phyloP scores from a whole-genome alignment of 1,140 invertebrate genomes.

The Drosophila simulans region DNA sequence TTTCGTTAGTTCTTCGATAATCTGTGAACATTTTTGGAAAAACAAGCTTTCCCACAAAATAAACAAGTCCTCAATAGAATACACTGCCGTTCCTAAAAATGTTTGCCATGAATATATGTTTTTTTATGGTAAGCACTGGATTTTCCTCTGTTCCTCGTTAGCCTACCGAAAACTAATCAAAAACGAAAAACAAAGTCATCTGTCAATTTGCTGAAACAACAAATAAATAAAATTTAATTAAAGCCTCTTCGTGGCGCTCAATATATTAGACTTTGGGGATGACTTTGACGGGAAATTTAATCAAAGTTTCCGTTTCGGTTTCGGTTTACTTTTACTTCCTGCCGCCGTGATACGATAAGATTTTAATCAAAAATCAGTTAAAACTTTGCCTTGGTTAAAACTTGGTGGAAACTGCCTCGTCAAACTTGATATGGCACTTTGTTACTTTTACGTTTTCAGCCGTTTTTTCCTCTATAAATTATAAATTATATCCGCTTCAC shows the following conservation, averaged over 20 bases:
- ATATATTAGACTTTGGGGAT: slow-evolving; percentile 20
- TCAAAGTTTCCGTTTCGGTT: slow-evolving; percentile 44
- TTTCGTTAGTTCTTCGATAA: slow-evolving; percentile 3
- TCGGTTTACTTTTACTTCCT: slow-evolving; percentile 30
- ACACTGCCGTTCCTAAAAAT: neutral
- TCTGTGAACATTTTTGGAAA: slow-evolving; percentile 5
- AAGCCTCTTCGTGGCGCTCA: slow-evolving; percentile 23
- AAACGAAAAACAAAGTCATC: slow-evolving; percentile 39
- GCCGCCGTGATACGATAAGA: slow-evolving; percentile 31
- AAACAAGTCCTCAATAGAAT: slow-evolving; percentile 14
- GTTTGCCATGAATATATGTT: neutral
- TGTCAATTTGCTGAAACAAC: slow-evolving; percentile 32
- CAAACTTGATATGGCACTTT: slow-evolving; percentile 33
- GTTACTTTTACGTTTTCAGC: slow-evolving; percentile 6
- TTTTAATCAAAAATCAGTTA: slow-evolving; percentile 76
- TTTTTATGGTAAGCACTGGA: slow-evolving; percentile 2
- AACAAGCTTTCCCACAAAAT: slow-evolving; percentile 16
- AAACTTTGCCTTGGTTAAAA: slow-evolving; percentile 35
- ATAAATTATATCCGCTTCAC: slow-evolving; percentile 42
- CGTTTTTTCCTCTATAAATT: slow-evolving; percentile 46
- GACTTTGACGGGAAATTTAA: slow-evolving; percentile 29
- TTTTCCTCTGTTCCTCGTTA: neutral
- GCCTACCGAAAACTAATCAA: slow-evolving; percentile 22
- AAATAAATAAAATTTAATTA: slow-evolving; percentile 46
- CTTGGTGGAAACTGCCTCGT: slow-evolving; percentile 50